These are phyloP conservation scores for Garra rufa DNA, from an alignment of 2,113 vertebrate genomes.

Conservation along the genomic window DNA sequence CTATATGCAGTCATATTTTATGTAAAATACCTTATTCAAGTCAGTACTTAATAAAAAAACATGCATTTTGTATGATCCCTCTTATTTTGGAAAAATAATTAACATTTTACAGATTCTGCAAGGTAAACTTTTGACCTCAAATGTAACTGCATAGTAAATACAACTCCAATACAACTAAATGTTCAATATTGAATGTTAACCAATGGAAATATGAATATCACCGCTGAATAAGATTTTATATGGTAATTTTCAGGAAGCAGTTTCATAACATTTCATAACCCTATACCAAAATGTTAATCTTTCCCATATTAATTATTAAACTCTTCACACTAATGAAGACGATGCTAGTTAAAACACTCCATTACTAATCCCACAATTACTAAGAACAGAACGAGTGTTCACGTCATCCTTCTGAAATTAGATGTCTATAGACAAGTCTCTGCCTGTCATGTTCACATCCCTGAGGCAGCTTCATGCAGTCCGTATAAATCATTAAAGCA, in stretches of 20 bases:
- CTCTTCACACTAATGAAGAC: not conserved
- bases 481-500: constrained; percentile 36
- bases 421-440: constrained; percentile 20
- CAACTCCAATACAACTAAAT: not conserved
- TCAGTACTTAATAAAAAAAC: too few relatives aligned
- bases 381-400: not conserved
- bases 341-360: not conserved
- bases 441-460: constrained; percentile 27
- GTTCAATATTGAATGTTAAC: not conserved
- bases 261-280: not conserved
- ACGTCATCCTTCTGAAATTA: not conserved
- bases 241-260: not conserved
- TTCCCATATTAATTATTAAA: not conserved
- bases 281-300: not conserved
- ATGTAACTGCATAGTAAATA: too few relatives aligned
- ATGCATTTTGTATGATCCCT: too few relatives aligned
- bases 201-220: not conserved
- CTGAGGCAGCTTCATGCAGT: not conserved
- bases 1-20: too few relatives aligned
- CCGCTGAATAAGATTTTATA: not conserved
- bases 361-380: not conserved
- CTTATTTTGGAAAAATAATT: too few relatives aligned
- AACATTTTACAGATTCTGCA: too few relatives aligned
- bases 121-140: too few relatives aligned
- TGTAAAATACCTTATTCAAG: too few relatives aligned